Percentiles rank a stretch among this genome's conserved stretches.
phyloP scores from a whole-genome alignment of 2,113 vertebrate genomes.

The Puffinus mauretanicus region DNA sequence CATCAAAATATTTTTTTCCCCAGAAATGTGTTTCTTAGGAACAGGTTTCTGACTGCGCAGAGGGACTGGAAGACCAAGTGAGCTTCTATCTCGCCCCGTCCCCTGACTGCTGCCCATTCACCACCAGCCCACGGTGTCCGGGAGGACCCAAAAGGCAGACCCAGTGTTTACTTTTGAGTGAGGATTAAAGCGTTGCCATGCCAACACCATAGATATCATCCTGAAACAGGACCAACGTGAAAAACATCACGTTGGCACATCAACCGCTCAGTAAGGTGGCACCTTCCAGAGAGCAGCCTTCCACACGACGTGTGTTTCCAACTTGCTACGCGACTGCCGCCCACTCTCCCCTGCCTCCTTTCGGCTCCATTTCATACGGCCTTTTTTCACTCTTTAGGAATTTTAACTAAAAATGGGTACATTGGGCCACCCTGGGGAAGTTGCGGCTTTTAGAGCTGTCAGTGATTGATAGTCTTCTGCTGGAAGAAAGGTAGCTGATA shows the following conservation, averaged over 20 bases:
- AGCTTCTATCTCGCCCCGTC: neutral
- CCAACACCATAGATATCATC: neutral
- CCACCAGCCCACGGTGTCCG: rapidly evolving
- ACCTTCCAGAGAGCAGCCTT: neutral
- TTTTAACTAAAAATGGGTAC: neutral
- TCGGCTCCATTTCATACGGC: neutral
- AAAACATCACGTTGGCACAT: neutral
- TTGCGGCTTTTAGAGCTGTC: neutral
- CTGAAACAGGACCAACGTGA: neutral
- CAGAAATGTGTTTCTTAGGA: neutral
- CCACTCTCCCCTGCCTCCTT: neutral
- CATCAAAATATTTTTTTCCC: neutral
- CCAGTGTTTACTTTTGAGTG: neutral
- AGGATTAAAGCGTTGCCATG: neutral
- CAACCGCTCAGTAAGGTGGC: neutral
- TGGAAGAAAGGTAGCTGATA: neutral
- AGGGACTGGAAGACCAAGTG: neutral
- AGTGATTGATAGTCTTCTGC: neutral
- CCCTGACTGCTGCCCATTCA: neutral
- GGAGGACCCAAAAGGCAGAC: neutral
- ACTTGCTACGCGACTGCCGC: neutral
- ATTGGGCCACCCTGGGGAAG: neutral
- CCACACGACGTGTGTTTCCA: neutral
- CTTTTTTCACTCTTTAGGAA: neutral
- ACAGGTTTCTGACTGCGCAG: neutral